Conservation (phyloP, 2,797 vertebrate species). For the Arrhamphus sclerolepis region DNA sequence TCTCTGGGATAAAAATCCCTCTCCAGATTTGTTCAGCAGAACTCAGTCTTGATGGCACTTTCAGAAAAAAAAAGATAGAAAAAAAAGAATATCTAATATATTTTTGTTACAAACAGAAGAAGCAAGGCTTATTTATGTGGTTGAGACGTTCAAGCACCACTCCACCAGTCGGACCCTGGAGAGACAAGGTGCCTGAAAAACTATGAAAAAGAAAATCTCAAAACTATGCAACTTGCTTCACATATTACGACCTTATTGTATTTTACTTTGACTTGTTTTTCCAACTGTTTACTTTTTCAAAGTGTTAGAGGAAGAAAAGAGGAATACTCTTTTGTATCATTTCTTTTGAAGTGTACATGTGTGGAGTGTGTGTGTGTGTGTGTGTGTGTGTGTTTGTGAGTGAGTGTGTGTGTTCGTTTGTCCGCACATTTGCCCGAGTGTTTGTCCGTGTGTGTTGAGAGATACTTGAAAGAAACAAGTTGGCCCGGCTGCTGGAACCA, state of each 20-base stretch:
- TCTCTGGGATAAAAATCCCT: slow-evolving; percentile 30
- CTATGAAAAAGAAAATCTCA: slow-evolving; percentile 74
- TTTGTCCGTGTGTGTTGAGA: slow-evolving; percentile 80
- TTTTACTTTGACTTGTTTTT: slow-evolving; percentile 53
- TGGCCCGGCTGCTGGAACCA: slow-evolving; percentile 98
- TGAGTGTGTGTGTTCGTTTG: slow-evolving; percentile 60
- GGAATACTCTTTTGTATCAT: slow-evolving; percentile 77
- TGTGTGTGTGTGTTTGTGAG: slow-evolving; percentile 26
- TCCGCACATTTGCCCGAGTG: slow-evolving; percentile 18
- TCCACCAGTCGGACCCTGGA: slow-evolving; percentile 64
- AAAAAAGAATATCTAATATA: slow-evolving; percentile 83
- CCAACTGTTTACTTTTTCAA: slow-evolving; percentile 88
- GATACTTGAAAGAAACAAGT: slow-evolving; percentile 99
- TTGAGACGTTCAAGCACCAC: slow-evolving; percentile 59
- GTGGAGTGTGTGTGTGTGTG: slow-evolving; percentile 39
- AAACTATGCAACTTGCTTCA: slow-evolving; percentile 98
- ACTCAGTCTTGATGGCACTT: slow-evolving; percentile 79
- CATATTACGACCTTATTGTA: slow-evolving; percentile 74
- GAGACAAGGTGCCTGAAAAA: slow-evolving; percentile 90
- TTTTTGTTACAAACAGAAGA: slow-evolving; percentile 83
- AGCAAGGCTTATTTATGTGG: slow-evolving; percentile 83
- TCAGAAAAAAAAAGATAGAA: slow-evolving; percentile 63
- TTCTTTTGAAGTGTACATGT: slow-evolving; percentile 57
- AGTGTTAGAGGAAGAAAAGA: slow-evolving; percentile 76
- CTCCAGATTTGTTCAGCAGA: slow-evolving; percentile 55